Percentiles rank a stretch among this genome's conserved stretches.
Conservation (phyloP, 2,888 invertebrate species). For the Lepidochrysops patricia region DNA sequence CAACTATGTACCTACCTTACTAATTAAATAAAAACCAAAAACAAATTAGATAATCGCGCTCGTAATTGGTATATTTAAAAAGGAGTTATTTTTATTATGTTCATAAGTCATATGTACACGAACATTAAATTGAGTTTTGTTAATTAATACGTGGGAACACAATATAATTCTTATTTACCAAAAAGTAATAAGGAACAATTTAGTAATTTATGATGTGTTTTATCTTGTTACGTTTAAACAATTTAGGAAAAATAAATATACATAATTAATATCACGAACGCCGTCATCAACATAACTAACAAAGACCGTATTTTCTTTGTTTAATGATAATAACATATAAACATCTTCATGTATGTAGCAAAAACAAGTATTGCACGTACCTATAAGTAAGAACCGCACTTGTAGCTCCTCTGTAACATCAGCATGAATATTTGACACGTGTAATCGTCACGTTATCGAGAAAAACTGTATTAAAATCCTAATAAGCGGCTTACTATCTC, state of each 20-base stretch:
- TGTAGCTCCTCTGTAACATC: no score
- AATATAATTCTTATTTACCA: not conserved
- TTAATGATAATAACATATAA: not conserved
- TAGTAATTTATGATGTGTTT: not conserved
- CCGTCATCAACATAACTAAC: not conserved
- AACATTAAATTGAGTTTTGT: not conserved
- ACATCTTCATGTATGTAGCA: not conserved
- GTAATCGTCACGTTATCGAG: no score
- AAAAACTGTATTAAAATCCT: no score
- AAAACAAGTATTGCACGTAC: not conserved
- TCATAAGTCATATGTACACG: not conserved
- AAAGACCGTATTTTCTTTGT: not conserved
- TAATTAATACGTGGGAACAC: not conserved
- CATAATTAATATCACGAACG: not conserved
- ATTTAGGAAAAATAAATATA: not conserved
- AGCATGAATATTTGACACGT: no score
- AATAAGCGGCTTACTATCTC: no score
- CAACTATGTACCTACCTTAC: no score
- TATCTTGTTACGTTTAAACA: not conserved
- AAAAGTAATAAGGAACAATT: not conserved
- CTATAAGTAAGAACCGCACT: no score
- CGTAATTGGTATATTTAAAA: not conserved
- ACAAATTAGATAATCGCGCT: not conserved
- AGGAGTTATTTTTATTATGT: not conserved
- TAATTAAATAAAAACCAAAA: not conserved